Conservation (phyloP, 2,797 vertebrate species). For the Enteromius treurensis region DNA sequence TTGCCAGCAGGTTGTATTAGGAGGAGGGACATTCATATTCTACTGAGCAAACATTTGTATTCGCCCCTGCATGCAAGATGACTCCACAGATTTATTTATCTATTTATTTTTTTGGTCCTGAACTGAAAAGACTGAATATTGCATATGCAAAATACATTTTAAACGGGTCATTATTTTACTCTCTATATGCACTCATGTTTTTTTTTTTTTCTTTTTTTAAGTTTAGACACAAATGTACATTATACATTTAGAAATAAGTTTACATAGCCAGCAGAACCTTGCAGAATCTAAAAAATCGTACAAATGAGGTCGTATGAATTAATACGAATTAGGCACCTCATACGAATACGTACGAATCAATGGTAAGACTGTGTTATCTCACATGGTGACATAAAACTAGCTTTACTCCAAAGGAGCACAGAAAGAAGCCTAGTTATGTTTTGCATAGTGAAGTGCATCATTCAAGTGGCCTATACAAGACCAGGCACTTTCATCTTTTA, state of each 20-base stretch:
- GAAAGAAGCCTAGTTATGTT: conserved; percentile 4
- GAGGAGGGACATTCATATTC: not conserved
- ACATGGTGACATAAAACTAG: not conserved
- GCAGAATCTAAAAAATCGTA: not conserved
- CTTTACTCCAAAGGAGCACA: not conserved
- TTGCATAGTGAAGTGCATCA: not conserved
- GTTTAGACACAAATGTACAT: not conserved
- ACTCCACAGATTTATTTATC: not conserved
- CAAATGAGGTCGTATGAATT: too few relatives aligned
- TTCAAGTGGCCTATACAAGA: not conserved
- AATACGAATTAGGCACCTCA: too few relatives aligned
- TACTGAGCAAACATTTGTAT: not conserved
- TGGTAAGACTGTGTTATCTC: too few relatives aligned
- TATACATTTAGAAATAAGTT: not conserved
- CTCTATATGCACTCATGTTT: not conserved
- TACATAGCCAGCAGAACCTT: not conserved
- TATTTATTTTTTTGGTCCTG: not conserved
- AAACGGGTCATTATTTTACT: not conserved
- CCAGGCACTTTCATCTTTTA: conserved; percentile 25
- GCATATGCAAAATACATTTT: not conserved
- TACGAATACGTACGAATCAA: too few relatives aligned
- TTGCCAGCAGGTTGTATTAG: conserved; percentile 9
- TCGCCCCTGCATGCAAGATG: not conserved
- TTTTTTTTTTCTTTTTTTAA: not conserved
- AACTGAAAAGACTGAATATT: not conserved